Conservation (phyloP, 1,140 invertebrate genomes). For the Vanessa tameamea region DNA sequence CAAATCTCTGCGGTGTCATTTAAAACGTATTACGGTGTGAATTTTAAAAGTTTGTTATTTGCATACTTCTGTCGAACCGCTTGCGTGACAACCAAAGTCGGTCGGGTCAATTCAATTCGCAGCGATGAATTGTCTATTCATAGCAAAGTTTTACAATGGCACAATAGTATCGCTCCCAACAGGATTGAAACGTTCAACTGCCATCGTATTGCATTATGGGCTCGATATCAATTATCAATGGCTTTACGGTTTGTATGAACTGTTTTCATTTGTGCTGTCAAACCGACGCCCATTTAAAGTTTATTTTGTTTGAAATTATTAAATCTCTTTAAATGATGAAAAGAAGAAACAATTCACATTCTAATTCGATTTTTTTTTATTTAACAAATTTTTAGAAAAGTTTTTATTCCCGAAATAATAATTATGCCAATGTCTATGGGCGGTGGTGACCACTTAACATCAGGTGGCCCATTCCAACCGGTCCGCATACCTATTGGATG, state of each 20-base stretch:
- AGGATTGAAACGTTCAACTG: slow-evolving; percentile 16
- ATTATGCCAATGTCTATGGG: too few species aligned
- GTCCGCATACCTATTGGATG: too few species aligned
- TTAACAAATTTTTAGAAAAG: too few species aligned
- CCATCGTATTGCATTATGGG: not conserved
- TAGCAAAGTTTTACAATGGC: slow-evolving; percentile 10
- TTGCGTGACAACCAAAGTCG: slow-evolving; percentile 23
- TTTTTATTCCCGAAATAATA: too few species aligned
- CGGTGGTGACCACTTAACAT: too few species aligned
- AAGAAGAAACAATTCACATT: too few species aligned
- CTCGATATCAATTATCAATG: not conserved
- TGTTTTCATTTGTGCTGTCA: too few species aligned
- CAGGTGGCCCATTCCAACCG: too few species aligned
- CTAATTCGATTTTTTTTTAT: too few species aligned
- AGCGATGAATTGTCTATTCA: slow-evolving; percentile 22
- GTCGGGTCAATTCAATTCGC: slow-evolving; percentile 19
- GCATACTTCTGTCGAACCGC: not conserved
- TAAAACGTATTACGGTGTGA: not conserved
- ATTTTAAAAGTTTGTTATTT: not conserved
- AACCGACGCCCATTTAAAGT: too few species aligned
- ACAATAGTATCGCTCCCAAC: slow-evolving; percentile 22
- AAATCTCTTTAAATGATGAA: too few species aligned
- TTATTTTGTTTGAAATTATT: too few species aligned
- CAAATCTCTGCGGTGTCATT: slow-evolving; percentile 7
- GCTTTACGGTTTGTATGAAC: not conserved